These are phyloP conservation scores for Sylvietta virens DNA, from an alignment of 2,113 vertebrate genomes.

Conservation along the genomic window DNA sequence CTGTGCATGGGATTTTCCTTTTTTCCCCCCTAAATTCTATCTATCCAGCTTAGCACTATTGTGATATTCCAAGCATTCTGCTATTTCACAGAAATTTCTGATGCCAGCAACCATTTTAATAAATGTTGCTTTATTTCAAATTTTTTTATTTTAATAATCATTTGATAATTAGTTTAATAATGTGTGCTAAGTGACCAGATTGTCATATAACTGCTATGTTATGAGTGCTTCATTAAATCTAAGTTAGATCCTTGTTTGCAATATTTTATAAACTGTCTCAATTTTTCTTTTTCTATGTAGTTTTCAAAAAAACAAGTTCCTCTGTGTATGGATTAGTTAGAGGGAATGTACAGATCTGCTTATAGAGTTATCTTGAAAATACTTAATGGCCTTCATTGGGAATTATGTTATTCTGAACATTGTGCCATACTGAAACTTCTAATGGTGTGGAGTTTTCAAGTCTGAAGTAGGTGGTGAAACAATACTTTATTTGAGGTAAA, in stretches of 20 bases:
- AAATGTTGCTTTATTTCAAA: neutral
- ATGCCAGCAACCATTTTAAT: neutral
- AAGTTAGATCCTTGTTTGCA: neutral
- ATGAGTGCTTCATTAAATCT: neutral
- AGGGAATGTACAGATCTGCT: neutral
- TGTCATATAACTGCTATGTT: neutral
- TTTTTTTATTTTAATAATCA: neutral
- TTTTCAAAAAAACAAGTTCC: neutral
- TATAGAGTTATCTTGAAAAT: neutral
- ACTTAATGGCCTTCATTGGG: neutral
- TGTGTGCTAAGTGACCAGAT: fast-evolving
- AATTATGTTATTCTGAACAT: neutral
- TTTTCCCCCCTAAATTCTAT: neutral
- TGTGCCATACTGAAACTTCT: neutral
- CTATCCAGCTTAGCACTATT: neutral
- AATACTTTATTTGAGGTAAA: neutral
- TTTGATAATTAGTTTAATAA: neutral
- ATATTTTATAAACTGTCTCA: neutral
- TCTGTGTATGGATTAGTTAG: neutral
- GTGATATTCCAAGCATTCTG: neutral
- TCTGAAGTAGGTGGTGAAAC: neutral
- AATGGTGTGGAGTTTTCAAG: neutral
- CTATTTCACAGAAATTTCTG: neutral
- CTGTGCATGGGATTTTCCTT: neutral
- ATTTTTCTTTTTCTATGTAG: neutral